A percentile compares a stretch with the other conserved stretches of the same genome.
These are phyloP conservation scores for Tolypeutes matacus DNA, from an alignment of 2,797 vertebrate genomes.

Conservation along the genomic window DNA sequence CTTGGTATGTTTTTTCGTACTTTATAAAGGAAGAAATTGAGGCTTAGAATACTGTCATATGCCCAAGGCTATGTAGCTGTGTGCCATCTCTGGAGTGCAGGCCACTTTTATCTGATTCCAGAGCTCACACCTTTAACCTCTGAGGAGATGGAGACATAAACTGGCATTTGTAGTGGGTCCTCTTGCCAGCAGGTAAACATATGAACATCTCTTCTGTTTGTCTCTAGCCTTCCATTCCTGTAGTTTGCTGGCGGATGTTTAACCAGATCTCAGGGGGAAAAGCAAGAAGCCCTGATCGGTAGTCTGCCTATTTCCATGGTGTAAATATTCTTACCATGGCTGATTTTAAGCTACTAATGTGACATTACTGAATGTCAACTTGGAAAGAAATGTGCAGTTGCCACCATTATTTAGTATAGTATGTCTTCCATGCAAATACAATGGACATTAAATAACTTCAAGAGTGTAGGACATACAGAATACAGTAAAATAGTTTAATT, in stretches of 20 bases:
- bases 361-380: no score
- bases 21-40: conserved; percentile 38
- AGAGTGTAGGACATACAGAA: neutral
- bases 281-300: neutral
- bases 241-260: neutral
- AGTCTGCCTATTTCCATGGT: neutral
- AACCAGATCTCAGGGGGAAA: neutral
- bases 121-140: neutral
- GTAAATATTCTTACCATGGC: accelerated
- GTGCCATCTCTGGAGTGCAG: neutral
- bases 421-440: no score
- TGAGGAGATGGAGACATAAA: neutral
- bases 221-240: neutral
- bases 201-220: neutral
- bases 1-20: neutral
- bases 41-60: neutral
- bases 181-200: neutral
- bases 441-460: neutral
- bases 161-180: neutral
- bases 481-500: neutral
- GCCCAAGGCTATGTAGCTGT: accelerated
- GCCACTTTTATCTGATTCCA: neutral
- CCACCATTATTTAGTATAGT: accelerated
- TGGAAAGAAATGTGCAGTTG: neutral
- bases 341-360: neutral